Conservation (phyloP, 2,797 vertebrate species). For the Rhodeus uyekii region DNA sequence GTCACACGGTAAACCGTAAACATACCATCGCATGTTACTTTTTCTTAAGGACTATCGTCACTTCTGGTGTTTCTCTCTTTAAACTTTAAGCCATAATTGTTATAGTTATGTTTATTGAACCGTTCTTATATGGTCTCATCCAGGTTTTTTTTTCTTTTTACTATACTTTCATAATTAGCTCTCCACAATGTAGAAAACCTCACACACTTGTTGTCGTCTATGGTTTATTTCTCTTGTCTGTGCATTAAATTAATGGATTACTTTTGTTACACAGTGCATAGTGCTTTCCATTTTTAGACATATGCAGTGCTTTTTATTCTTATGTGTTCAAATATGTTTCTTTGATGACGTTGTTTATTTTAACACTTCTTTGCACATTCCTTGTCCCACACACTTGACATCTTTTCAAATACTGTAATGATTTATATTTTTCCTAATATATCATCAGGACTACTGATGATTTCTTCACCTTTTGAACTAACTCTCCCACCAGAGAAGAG, state of each 20-base stretch:
- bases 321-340: neutral
- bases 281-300: too few species aligned
- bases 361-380: neutral
- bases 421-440: neutral
- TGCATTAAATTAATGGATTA: too few species aligned
- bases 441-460: neutral
- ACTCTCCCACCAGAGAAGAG: neutral
- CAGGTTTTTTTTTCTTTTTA: neutral
- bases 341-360: neutral
- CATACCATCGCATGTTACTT: neutral
- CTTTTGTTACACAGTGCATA: too few species aligned
- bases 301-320: too few species aligned
- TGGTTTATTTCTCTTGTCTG: too few species aligned
- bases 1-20: neutral
- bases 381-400: too few species aligned
- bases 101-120: neutral
- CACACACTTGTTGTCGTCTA: neutral
- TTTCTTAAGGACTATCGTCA: neutral
- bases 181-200: neutral
- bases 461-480: slow-evolving; percentile 1
- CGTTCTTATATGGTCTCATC: neutral
- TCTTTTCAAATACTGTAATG: too few species aligned
- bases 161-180: neutral
- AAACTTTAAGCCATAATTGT: neutral
- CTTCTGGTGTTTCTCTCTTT: neutral